These are phyloP conservation scores for Oryzias javanicus DNA, from an alignment of 2,113 vertebrate genomes.

Conservation along the genomic window DNA sequence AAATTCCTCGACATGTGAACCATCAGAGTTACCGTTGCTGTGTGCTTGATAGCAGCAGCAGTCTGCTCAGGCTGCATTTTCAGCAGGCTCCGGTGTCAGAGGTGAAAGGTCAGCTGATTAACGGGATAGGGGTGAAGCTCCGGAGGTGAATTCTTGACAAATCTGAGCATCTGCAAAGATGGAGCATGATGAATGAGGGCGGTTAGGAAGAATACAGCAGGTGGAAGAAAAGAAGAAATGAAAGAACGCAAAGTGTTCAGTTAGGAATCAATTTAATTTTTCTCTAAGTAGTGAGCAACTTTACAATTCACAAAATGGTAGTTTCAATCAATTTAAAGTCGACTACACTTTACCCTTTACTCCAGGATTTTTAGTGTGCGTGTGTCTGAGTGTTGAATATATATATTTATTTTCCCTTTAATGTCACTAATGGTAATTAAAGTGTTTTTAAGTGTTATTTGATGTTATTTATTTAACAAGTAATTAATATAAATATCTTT, in stretches of 20 bases:
- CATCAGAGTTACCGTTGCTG: background rate
- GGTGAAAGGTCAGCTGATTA: conserved; percentile 31
- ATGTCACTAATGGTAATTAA: no score
- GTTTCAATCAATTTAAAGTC: no score
- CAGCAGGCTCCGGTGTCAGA: conserved; percentile 19
- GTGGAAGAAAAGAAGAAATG: background rate
- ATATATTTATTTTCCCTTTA: no score
- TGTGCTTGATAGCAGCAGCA: background rate
- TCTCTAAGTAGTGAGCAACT: no score
- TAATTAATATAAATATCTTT: background rate
- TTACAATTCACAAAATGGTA: no score
- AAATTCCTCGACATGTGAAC: background rate
- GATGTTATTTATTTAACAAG: no score
- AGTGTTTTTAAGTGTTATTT: no score
- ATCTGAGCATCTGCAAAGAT: conserved; percentile 32
- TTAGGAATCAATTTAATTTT: background rate
- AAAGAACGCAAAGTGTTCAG: background rate
- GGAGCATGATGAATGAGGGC: conserved; percentile 34
- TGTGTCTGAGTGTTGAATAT: no score
- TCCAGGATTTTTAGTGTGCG: no score
- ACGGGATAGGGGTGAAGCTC: conserved; percentile 15
- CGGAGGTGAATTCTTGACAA: conserved; percentile 26
- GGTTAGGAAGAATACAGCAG: conserved; percentile 5
- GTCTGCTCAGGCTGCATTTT: conserved; percentile 3
- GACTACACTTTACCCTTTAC: no score